phyloP scores from a whole-genome alignment of 1,140 invertebrate species.

The Magallana gigas region DNA sequence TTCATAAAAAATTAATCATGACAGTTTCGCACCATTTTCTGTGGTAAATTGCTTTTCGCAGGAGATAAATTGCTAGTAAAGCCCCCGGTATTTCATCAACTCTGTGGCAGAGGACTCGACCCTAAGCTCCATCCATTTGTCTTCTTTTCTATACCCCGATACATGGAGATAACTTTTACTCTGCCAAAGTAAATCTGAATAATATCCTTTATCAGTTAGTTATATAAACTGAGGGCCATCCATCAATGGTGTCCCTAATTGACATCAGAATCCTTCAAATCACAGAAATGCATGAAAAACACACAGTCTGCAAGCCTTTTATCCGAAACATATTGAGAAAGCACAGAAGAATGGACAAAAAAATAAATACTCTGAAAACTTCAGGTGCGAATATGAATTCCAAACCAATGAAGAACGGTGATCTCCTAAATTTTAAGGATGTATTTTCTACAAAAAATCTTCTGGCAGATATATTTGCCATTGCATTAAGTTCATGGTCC shows the following conservation, averaged over 20 bases:
- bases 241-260: not conserved
- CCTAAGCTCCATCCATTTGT: not conserved
- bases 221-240: conserved; percentile 25
- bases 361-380: not conserved
- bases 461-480: no score
- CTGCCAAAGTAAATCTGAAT: conserved; percentile 24
- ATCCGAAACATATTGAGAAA: not conserved
- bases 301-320: conserved; percentile 12
- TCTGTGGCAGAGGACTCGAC: not conserved
- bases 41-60: not conserved
- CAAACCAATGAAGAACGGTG: no score
- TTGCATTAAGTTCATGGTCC: no score
- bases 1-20: conserved; percentile 4
- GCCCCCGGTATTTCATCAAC: not conserved
- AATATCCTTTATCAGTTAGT: conserved; percentile 28
- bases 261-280: not conserved
- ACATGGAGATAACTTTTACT: conserved; percentile 22
- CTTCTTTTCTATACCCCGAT: not conserved
- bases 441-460: no score
- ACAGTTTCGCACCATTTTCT: not conserved
- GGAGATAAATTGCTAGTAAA: conserved; percentile 12
- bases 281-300: conserved; percentile 28
- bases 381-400: not conserved
- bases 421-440: no score
- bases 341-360: not conserved